Evolutionary conservation across 2,888 invertebrate genomes (phyloP), one percentile per base, ranked within the genome.

Genomic region (Drosophila fungiperda): DNA sequence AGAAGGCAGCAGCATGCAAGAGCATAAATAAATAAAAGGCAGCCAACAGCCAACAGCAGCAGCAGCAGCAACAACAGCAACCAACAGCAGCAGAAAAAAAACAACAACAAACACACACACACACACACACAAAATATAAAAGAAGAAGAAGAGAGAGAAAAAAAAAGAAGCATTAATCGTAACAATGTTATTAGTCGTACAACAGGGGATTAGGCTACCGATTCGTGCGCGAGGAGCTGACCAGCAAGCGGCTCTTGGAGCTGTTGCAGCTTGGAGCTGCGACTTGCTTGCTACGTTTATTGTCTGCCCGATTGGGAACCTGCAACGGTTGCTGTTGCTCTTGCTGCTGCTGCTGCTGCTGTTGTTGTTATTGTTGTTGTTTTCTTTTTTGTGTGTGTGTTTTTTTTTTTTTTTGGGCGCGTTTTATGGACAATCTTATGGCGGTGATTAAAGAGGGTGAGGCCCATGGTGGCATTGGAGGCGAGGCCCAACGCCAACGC

Each of bases 181-280:
- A 92, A 92, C 92, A 92, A 92, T 92, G 93, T 92, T 92, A 92
- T 92, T 93, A 92, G 92, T 92, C 92, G 91, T 92, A 92, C 92
- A 92, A 92, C 92, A 92, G 92, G 87, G 92, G 93, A 92, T 92
- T 92, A 92, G 93, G 92, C 92, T 92, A 92, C 92, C 90, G 92
- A 92, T 92, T 87, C 84, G 84, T 72, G 74, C 66, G 55, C 85
- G 87, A 77, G 76, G 74, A 78, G 68, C 66, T 77, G 76, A 79
- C 76, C 76, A 76, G 65, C 60, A 50, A 65, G 58, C 77, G 53
- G 40, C 68, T 63, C 68, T 68, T 62, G 45, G 23, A 59, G 69
- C 63, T 74, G 50, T 52, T 40, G 54, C 40, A n/a, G 61, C 61
- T 74, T 45, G 49, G 54, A 67, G 67, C 68, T 57, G 50, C 68